Base-by-base conservation (phyloP, 2,797 vertebrate species). In the Phoebastria nigripes region DNA sequence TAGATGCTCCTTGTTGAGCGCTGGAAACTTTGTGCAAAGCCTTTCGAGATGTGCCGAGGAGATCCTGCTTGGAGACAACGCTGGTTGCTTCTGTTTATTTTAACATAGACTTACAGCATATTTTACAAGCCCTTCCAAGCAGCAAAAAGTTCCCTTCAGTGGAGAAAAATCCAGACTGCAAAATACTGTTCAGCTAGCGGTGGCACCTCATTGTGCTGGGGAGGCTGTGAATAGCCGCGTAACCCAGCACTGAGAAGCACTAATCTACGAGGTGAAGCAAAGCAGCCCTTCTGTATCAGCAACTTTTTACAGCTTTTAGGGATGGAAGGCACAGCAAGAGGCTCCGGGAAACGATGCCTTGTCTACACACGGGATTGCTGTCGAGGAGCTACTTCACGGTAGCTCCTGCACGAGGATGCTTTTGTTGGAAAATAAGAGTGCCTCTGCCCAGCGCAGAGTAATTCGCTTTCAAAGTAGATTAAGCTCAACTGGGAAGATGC, bases 391-490 rank as follows among this genome's bases (percentile, higher is more conserved):
- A 2, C 39, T 90, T 69, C 29, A 5, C 1, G 8, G 24, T 65
- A 79, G 37, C 35, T 89, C 22, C 61, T 52, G 33, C 3, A 1
- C 61, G 61, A 94, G 58, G 62, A 16, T 81, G 72, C 72, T 91
- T 79, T 81, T 91, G 42, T 66, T 74, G 66, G 49, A 49, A 54
- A 81, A 10, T 12, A 20, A 63, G 61, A 33, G 61, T 55, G 79
- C 42, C 55, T 73, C 70, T 91, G 86, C 77, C 15, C 35, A 79
- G 80, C 6, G 9, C 39, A 55, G 66, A 83, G 51, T 79, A 88
- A 72, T 86, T 93, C 6, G 3, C 73, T 93, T 97, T 73, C 69
- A 31, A 89, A 94, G 51, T 52, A 91, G 58, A 90, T 87, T 86
- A 94, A 89, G 35, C 77, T 90, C 41, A 90, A 82, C 58, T 46